Evolutionary conservation across 2,888 invertebrate genomes (phyloP), one percentile per base, ranked within the genome.

Genomic region (Chymomyza fuscimana): DNA sequence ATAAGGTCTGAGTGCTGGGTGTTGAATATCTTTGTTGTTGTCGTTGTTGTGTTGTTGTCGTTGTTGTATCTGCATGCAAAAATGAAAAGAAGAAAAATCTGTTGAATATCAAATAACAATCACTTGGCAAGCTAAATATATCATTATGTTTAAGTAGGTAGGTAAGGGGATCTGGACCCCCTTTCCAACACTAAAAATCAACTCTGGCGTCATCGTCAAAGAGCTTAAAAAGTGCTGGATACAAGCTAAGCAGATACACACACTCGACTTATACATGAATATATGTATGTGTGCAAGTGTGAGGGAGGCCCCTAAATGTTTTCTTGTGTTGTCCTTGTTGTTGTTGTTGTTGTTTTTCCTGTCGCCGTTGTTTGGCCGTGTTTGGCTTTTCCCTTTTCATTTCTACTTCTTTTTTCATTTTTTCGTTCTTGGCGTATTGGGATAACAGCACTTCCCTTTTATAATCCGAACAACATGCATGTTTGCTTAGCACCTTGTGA

Each of bases 31-130:
- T 4, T 40, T 32, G 32, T 32, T 32, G 32, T 32, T 32, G 32
- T 32, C 5, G 6, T 32, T 29, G 29, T 29, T 29, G 29, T 29
- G 29, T 29, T 29, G 29, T 29, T 29, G 29, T 29, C 7, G 32
- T 32, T 32, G 32, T 32, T 46, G 40, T 46, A 46, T 46, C 40
- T 46, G 40, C 40, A 46, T 46, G 40, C 12, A 16, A 16, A 54
- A 54, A 22, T 15, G 15, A 54, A 54, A 54, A 59, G 71, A 70
- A 62, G 61, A 73, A 79, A 88, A 88, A 88, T 88, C 88, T 88
- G 88, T 88, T 88, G 88, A 87, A 88, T 88, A 88, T 88, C 88
- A 87, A 88, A 88, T 88, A 88, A 88, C 87, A 87, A 88, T 88
- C 87, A 86, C 85, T 87, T 87, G 77, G 79, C 79, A 85, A 81